These are phyloP conservation scores for Chalcosyrphus nemorum DNA, from an alignment of 2,888 invertebrate genomes.

Conservation along the genomic window DNA sequence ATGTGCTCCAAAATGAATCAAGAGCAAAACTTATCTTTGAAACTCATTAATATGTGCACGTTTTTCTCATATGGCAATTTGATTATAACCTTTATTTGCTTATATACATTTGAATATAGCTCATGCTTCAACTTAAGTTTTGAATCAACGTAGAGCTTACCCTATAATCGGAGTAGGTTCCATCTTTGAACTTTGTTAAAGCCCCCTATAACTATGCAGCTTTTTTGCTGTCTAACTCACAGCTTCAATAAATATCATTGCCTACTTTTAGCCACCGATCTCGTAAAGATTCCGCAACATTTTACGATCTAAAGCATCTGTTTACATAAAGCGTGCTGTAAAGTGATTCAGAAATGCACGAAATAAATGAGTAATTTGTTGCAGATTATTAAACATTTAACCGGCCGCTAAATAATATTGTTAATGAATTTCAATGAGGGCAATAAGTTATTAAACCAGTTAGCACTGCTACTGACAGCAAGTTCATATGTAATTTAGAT, in stretches of 20 bases:
- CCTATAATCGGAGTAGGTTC: too few relatives aligned
- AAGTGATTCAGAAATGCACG: neutral
- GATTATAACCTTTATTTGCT: too few relatives aligned
- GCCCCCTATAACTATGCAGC: neutral
- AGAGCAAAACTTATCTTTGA: too few relatives aligned
- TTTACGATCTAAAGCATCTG: constrained; percentile 20
- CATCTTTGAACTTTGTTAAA: too few relatives aligned
- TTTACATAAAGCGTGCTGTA: neutral
- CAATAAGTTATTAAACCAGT: neutral
- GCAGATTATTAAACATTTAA: neutral
- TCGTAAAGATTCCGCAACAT: neutral
- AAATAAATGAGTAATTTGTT: neutral
- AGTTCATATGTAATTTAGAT: neutral
- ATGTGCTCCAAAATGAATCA: too few relatives aligned
- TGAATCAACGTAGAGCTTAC: too few relatives aligned
- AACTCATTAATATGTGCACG: too few relatives aligned
- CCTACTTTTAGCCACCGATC: constrained; percentile 1
- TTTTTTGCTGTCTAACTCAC: neutral
- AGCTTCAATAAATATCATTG: neutral
- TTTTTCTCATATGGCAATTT: too few relatives aligned
- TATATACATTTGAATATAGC: too few relatives aligned
- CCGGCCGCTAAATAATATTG: constrained; percentile 6
- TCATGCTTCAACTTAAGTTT: too few relatives aligned
- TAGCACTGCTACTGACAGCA: neutral
- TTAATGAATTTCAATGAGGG: constrained; percentile 5